phyloP scores from a whole-genome alignment of 2,797 vertebrate species.

The Neostethus bicornis region DNA sequence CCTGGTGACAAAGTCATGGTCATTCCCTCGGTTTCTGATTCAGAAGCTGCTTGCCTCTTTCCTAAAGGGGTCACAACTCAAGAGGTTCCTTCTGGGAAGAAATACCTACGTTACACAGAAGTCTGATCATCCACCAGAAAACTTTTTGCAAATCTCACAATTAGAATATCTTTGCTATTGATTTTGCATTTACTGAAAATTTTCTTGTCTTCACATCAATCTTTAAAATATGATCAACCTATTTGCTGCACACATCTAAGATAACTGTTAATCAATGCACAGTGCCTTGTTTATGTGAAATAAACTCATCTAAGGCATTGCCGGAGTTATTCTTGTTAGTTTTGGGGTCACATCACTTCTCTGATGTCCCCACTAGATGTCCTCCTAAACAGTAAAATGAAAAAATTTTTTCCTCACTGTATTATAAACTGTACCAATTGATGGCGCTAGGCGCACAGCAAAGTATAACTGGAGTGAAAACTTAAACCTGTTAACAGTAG shows the following conservation, averaged over 20 bases:
- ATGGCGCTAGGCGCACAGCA: conserved; percentile 24
- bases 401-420: conserved; percentile 1
- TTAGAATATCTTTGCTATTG: background rate
- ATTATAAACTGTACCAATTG: conserved; percentile 20
- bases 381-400: background rate
- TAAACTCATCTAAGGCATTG: conserved; percentile 41
- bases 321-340: background rate
- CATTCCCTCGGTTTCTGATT: conserved; percentile 86
- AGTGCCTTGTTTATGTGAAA: conserved; percentile 62
- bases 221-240: no score
- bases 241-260: background rate
- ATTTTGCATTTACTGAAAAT: no score
- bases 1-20: conserved; percentile 92
- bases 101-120: conserved; percentile 92
- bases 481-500: conserved; percentile 10
- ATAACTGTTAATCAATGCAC: background rate
- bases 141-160: background rate
- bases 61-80: conserved; percentile 88
- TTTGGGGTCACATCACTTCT: background rate
- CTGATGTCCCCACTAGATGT: conserved; percentile 44
- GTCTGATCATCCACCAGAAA: conserved; percentile 51
- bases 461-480: background rate
- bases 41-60: conserved; percentile 88
- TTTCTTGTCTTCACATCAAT: no score
- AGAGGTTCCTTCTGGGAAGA: conserved; percentile 92